Percentiles rank a stretch among this genome's conserved stretches.
phyloP scores from a whole-genome alignment of 2,888 invertebrate genomes.

The Bugulina stolonifera region DNA sequence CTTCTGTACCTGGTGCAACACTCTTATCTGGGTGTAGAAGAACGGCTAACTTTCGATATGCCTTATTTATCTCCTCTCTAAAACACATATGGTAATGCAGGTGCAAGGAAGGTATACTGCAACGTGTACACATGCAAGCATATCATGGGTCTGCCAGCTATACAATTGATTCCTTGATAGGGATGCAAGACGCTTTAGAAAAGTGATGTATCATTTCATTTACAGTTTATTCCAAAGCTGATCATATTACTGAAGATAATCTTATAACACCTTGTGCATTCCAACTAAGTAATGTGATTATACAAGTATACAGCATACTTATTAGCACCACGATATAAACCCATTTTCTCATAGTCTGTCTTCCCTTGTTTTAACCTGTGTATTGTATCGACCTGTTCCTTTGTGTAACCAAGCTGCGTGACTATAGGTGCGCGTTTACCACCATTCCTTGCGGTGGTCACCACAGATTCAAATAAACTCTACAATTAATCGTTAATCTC shows the following conservation, averaged over 20 bases:
- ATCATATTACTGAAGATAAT: too few species aligned
- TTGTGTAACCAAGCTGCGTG: constrained; percentile 50
- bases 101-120: too few species aligned
- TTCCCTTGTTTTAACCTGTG: constrained; percentile 50
- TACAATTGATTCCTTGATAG: too few species aligned
- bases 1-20: constrained; percentile 53
- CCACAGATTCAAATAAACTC: constrained; percentile 49
- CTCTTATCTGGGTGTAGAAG: constrained; percentile 55
- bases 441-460: constrained; percentile 48
- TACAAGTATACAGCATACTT: too few species aligned
- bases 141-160: too few species aligned
- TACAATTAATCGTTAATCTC: constrained; percentile 31
- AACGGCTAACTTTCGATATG: constrained; percentile 53
- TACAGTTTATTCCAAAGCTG: too few species aligned
- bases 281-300: too few species aligned
- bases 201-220: too few species aligned
- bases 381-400: constrained; percentile 53
- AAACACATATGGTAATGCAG: too few species aligned
- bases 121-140: too few species aligned
- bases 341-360: constrained; percentile 49
- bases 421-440: constrained; percentile 42
- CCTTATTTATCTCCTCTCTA: constrained; percentile 54
- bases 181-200: too few species aligned
- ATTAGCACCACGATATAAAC: constrained; percentile 41
- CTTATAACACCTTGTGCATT: too few species aligned